These are phyloP conservation scores for Melanerpes formicivorus DNA, from an alignment of 2,113 vertebrate genomes.

Conservation along the genomic window DNA sequence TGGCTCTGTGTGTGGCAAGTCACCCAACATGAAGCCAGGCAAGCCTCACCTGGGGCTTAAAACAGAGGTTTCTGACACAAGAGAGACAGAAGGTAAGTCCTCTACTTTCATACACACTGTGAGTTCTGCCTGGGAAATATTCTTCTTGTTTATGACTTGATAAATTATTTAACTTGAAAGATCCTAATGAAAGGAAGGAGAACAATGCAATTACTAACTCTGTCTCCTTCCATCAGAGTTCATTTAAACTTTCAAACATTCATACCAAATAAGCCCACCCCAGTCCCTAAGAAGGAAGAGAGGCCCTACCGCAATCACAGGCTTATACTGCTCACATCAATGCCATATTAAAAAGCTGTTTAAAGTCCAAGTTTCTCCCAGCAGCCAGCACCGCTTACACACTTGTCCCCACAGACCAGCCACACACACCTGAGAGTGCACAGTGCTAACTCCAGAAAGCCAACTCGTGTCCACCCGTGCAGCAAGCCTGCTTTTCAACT, in stretches of 20 bases:
- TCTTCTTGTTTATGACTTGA: background rate
- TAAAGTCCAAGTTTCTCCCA: accelerated
- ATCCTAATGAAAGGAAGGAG: background rate
- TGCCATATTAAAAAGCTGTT: background rate
- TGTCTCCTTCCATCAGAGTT: background rate
- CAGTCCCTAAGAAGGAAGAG: background rate
- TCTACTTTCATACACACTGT: background rate
- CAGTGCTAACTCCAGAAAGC: background rate
- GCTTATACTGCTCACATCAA: background rate
- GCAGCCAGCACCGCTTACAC: background rate
- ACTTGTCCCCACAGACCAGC: background rate
- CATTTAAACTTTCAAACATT: background rate
- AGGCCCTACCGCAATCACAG: background rate
- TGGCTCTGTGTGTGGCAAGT: accelerated
- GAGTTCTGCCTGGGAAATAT: background rate
- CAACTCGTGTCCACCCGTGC: background rate
- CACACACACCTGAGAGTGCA: accelerated
- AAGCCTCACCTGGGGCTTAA: accelerated
- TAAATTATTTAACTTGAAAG: background rate
- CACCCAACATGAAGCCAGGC: background rate
- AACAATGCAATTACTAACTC: background rate
- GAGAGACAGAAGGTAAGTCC: background rate
- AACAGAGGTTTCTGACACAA: background rate
- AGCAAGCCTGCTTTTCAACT: background rate
- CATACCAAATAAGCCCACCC: background rate